phyloP scores from a whole-genome alignment of 2,113 vertebrate species.

The Laterallus jamaicensis region DNA sequence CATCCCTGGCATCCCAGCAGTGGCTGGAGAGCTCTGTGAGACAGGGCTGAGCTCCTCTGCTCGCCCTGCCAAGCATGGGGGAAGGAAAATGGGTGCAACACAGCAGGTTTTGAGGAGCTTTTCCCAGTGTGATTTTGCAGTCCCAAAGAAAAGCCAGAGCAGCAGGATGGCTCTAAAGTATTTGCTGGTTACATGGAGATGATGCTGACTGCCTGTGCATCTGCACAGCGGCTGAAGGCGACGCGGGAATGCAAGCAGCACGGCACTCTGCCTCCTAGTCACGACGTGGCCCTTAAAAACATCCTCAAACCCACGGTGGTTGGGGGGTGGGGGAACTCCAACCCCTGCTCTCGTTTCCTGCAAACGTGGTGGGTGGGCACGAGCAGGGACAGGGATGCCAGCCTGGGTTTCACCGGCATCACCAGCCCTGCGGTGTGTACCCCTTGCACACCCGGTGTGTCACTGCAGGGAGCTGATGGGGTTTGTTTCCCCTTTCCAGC shows the following conservation, averaged over 20 bases:
- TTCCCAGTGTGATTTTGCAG: neutral
- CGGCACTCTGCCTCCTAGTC: neutral
- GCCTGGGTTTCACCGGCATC: accelerated
- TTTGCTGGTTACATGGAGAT: neutral
- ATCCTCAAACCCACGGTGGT: accelerated
- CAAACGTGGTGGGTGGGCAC: accelerated
- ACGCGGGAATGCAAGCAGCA: neutral
- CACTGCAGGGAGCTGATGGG: neutral
- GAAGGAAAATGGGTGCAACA: neutral
- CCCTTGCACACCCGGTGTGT: accelerated
- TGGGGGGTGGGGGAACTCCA: neutral
- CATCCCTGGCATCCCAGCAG: neutral
- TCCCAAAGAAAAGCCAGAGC: accelerated
- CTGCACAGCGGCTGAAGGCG: neutral
- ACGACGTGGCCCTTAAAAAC: neutral
- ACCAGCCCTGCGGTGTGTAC: neutral
- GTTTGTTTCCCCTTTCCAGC: conserved; percentile 75
- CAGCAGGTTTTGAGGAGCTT: neutral
- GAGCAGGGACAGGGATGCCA: accelerated
- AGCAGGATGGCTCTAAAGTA: neutral
- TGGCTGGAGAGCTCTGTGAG: accelerated
- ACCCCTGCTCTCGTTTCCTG: neutral
- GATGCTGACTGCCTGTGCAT: neutral
- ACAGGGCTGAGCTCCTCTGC: neutral
- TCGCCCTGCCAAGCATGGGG: neutral